Conservation (phyloP, 2,797 vertebrate species). For the Galagoides demidoff region DNA sequence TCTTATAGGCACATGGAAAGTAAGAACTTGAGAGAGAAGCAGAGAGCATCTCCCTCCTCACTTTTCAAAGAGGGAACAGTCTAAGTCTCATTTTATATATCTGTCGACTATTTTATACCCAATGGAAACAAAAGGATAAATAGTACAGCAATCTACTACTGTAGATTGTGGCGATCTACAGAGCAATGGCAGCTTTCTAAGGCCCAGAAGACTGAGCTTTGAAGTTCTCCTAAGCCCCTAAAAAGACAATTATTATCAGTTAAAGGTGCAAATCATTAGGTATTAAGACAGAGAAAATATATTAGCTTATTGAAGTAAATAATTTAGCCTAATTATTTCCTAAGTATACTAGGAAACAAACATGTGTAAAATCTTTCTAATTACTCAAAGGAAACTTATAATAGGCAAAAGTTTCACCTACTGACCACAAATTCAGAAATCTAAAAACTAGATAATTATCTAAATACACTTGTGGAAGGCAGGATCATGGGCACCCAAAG, state of each 20-base stretch:
- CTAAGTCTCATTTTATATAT: not conserved
- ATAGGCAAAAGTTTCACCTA: not conserved
- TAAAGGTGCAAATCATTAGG: not conserved
- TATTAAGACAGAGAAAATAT: not conserved
- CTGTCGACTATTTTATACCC: not conserved
- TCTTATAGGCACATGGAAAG: not conserved
- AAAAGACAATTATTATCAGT: not conserved
- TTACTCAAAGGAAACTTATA: not conserved
- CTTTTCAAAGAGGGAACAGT: not conserved
- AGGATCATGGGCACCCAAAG: not conserved
- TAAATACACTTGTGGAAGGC: not conserved
- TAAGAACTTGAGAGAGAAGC: not conserved
- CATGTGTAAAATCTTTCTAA: not conserved
- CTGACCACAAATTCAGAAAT: slow-evolving; percentile 4
- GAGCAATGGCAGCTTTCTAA: not conserved
- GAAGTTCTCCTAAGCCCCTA: not conserved
- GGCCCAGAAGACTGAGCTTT: not conserved
- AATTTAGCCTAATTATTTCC: not conserved
- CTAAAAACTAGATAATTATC: not conserved
- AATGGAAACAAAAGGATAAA: not conserved
- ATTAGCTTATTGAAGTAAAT: not conserved
- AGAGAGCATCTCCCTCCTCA: not conserved
- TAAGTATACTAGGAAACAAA: not conserved
- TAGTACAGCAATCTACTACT: not conserved
- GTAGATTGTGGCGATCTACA: not conserved